phyloP scores from a whole-genome alignment of 2,797 vertebrate species.

The Sebastes taczanowskii region DNA sequence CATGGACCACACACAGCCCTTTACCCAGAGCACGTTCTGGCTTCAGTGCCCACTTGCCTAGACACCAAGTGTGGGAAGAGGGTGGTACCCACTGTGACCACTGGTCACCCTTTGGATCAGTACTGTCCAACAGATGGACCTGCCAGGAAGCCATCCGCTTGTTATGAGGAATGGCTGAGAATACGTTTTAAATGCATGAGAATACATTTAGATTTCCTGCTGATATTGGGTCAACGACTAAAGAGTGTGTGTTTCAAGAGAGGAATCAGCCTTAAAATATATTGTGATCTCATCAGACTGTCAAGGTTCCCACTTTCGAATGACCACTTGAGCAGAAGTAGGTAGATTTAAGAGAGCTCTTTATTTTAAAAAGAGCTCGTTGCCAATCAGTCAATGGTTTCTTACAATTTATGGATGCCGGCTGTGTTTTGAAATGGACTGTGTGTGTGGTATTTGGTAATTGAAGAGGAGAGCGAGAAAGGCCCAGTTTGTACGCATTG shows the following conservation, averaged over 20 bases:
- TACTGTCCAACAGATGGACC: slow-evolving; percentile 21
- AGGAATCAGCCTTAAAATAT: slow-evolving; percentile 20
- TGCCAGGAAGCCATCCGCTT: slow-evolving; percentile 33
- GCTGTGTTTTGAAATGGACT: slow-evolving; percentile 50
- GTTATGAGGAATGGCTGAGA: background rate
- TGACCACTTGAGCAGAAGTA: slow-evolving; percentile 45
- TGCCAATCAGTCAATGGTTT: slow-evolving; percentile 58
- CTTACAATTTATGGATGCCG: slow-evolving; percentile 43
- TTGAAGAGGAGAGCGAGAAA: slow-evolving; percentile 47
- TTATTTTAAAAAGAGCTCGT: slow-evolving; percentile 43
- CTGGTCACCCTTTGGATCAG: slow-evolving; percentile 47
- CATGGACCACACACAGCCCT: slow-evolving; percentile 77
- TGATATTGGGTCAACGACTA: slow-evolving; percentile 9
- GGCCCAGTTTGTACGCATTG: slow-evolving; percentile 34
- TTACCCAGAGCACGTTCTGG: slow-evolving; percentile 49
- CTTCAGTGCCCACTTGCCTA: slow-evolving; percentile 43
- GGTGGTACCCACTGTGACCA: slow-evolving; percentile 36
- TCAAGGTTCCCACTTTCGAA: slow-evolving; percentile 34
- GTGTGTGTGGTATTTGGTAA: slow-evolving; percentile 65
- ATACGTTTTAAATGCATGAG: background rate
- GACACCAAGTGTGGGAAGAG: slow-evolving; percentile 53
- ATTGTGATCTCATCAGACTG: slow-evolving; percentile 38
- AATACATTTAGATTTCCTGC: background rate
- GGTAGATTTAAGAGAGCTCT: slow-evolving; percentile 55
- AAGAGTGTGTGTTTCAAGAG: background rate